Conservation (phyloP, 2,113 vertebrate genomes). For the Mesitornis unicolor region DNA sequence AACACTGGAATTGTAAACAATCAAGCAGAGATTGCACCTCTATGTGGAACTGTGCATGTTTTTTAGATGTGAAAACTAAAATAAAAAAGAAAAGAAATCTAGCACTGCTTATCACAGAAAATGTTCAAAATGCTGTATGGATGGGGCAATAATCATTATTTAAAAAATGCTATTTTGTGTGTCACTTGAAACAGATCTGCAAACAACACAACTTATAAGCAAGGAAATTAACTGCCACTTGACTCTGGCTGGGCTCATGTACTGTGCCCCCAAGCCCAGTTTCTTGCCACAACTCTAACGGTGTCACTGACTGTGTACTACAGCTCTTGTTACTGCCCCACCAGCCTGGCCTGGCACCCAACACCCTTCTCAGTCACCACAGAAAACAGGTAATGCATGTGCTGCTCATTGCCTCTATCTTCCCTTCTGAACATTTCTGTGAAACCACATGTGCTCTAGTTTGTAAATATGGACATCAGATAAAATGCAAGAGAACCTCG, state of each 20-base stretch:
- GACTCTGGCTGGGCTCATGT: background rate
- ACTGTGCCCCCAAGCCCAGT: background rate
- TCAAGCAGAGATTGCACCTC: background rate
- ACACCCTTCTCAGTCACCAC: background rate
- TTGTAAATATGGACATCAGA: background rate
- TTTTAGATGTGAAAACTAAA: background rate
- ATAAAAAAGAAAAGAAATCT: background rate
- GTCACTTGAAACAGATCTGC: background rate
- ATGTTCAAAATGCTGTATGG: background rate
- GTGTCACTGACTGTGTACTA: background rate
- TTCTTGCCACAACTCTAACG: background rate
- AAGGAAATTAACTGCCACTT: background rate
- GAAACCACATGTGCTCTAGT: background rate
- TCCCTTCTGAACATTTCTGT: background rate
- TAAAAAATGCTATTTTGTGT: background rate
- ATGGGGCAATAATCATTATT: background rate
- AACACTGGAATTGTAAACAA: constrained; percentile 4
- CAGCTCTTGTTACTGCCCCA: background rate
- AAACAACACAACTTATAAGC: background rate
- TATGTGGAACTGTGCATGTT: background rate
- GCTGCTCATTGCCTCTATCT: background rate
- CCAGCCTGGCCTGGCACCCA: background rate
- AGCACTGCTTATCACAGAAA: background rate
- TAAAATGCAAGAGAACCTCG: background rate
- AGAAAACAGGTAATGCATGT: background rate